A percentile compares a stretch with the other conserved stretches of the same genome.
phyloP scores from a whole-genome alignment of 2,113 vertebrate species.

The Hepsetus odoe region DNA sequence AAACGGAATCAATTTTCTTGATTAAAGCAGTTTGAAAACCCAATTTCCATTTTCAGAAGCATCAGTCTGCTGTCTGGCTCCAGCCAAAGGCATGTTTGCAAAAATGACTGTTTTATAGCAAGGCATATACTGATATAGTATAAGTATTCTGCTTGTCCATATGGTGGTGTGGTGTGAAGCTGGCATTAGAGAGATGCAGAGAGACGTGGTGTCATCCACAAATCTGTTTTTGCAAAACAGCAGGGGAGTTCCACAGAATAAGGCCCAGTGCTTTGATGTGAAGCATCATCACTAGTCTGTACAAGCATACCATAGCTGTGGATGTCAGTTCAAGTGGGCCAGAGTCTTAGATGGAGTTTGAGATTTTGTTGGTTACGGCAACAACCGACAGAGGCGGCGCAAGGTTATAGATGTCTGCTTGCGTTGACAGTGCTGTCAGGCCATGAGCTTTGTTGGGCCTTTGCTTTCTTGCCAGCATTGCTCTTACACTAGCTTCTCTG shows the following conservation, averaged over 20 bases:
- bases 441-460: background rate
- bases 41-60: background rate
- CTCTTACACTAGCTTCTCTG: background rate
- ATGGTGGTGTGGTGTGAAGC: slow-evolving; percentile 24
- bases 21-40: background rate
- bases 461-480: slow-evolving; percentile 14
- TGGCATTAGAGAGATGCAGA: background rate
- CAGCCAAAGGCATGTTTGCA: slow-evolving; percentile 8
- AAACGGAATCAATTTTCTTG: background rate
- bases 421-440: slow-evolving; percentile 27
- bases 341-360: background rate
- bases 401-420: slow-evolving; percentile 4
- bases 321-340: background rate
- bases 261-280: slow-evolving; percentile 1
- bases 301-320: background rate
- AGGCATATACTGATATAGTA: slow-evolving; percentile 2
- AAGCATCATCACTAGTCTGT: slow-evolving; percentile 14
- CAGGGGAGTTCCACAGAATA: slow-evolving; percentile 15
- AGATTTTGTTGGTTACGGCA: background rate
- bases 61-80: background rate
- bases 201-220: background rate
- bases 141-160: slow-evolving; percentile 26
- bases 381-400: background rate
- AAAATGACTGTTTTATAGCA: background rate
- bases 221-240: slow-evolving; percentile 23